phyloP scores from a whole-genome alignment of 2,113 vertebrate genomes.

The Gavialis gangeticus region DNA sequence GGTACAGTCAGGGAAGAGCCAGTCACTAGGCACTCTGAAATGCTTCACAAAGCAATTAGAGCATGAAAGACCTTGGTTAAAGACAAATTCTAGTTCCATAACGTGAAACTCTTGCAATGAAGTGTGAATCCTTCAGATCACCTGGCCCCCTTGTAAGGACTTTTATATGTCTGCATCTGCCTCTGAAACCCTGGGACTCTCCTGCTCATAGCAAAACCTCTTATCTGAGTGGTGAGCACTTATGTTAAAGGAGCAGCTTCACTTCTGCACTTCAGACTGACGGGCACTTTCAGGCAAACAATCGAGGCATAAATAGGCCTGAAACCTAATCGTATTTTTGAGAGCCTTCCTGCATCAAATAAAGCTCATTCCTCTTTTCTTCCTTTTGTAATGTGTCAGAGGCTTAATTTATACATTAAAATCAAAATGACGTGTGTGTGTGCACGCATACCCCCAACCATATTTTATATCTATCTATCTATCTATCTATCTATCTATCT shows the following conservation, averaged over 20 bases:
- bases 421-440: no score
- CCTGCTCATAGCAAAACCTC: not conserved
- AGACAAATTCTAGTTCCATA: not conserved
- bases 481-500: no score
- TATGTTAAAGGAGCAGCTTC: not conserved
- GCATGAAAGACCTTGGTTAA: not conserved
- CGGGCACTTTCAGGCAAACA: not conserved
- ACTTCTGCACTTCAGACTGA: not conserved
- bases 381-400: not conserved
- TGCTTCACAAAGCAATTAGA: no score
- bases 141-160: rapidly evolving
- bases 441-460: no score
- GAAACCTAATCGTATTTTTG: not conserved
- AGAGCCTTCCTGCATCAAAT: not conserved
- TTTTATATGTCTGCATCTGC: not conserved
- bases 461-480: no score
- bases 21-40: not conserved
- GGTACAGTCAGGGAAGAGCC: not conserved
- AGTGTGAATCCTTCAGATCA: not conserved
- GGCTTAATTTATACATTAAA: not conserved
- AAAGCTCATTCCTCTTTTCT: not conserved
- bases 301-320: not conserved
- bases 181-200: not conserved
- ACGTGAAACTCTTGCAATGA: not conserved
- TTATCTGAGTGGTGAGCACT: not conserved